Evolutionary conservation across 1,140 invertebrate genomes (phyloP), one percentile per base, ranked within the genome.

Genomic region (Drosophila simulans): DNA sequence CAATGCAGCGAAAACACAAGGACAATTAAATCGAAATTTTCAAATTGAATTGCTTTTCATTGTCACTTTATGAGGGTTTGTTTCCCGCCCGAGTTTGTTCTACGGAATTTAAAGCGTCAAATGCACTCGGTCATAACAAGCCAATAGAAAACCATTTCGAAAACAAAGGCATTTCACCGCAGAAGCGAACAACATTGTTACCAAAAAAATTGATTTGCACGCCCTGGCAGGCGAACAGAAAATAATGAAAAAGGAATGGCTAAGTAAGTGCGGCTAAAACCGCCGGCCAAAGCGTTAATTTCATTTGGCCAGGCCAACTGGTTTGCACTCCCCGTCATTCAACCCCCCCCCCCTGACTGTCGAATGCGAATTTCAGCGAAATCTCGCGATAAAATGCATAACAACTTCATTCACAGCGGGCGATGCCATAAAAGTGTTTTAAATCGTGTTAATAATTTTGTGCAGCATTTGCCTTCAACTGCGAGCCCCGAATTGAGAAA

Each of bases 391-490:
- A 91, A 88, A 91, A 91, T 91, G 89, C 88, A 82, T 91, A 91
- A 91, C 88, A 91, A 91, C 88, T 91, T 91, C 80, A 91, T 91
- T 91, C 88, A 82, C 88, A 91, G 88, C 88, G 55, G 89, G 88
- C 80, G 73, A 88, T 83, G 83, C 88, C 88, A 91, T 91, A 91
- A 91, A 91, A 91, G 88, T 91, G 88, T 91, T 88, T 91, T 91
- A 91, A 91, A 91, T 91, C 89, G 85, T 91, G 88, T 91, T 91
- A 91, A 91, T 91, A 91, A 91, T 91, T 91, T 91, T 91, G 73
- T 88, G 80, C 80, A 77, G 83, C 83, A 66, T 84, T 85, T 80
- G 80, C 81, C 77, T 55, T 74, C 65, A 48, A 71, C 68, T 57
- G 58, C 65, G 74, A 83, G 64, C 40, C 69, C 63, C 56, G 83